Evolutionary conservation across 2,888 invertebrate genomes (phyloP).

Genomic region (Eilema caniola): DNA sequence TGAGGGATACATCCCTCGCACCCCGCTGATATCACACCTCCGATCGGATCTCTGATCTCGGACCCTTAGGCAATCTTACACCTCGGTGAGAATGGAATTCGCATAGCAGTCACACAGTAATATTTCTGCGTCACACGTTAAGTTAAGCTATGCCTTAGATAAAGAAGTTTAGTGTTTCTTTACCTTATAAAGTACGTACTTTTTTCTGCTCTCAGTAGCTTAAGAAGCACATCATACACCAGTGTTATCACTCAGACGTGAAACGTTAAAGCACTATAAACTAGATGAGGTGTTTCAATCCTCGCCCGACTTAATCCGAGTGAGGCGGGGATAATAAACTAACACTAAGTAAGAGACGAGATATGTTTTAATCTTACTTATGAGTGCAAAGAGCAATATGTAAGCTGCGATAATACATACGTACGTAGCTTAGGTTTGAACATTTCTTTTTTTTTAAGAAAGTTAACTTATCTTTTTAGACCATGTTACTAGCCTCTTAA

Average conservation of each 20-base stretch:
- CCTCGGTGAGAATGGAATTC: too few species aligned
- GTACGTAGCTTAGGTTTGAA: neutral
- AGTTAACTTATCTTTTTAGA: neutral
- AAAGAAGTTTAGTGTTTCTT: too few species aligned
- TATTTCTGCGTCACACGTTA: too few species aligned
- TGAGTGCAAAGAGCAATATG: slow-evolving; percentile 15
- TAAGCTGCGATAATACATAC: slow-evolving; percentile 13
- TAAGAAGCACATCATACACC: neutral
- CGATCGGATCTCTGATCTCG: too few species aligned
- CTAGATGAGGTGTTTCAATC: slow-evolving; percentile 17
- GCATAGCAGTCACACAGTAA: too few species aligned
- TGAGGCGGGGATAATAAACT: neutral
- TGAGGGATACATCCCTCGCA: too few species aligned
- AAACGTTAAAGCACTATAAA: slow-evolving; percentile 16
- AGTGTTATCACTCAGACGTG: slow-evolving; percentile 5
- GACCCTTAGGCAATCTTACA: too few species aligned
- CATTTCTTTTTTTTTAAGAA: neutral
- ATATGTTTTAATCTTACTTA: slow-evolving; percentile 33
- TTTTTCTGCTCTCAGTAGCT: neutral
- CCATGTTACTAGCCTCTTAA: too few species aligned
- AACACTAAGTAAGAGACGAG: slow-evolving; percentile 11
- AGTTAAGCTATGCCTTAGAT: too few species aligned
- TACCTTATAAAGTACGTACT: too few species aligned
- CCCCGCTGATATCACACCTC: too few species aligned
- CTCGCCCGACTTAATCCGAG: neutral